Evolutionary conservation across 2,113 vertebrate genomes (phyloP).

Genomic region (Sorex araneus): DNA sequence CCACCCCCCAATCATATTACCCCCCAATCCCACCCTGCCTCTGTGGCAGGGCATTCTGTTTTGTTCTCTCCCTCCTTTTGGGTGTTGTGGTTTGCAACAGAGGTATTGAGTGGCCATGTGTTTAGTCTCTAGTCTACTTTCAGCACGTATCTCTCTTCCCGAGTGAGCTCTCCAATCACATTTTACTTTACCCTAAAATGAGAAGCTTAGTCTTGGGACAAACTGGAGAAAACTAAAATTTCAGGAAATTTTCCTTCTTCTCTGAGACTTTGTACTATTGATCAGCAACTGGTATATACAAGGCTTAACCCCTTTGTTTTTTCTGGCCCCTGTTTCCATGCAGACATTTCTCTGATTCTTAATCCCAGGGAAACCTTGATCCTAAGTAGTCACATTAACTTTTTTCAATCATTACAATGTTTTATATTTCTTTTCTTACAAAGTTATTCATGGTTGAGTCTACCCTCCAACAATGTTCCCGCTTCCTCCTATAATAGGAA

Average conservation of each 20-base stretch:
- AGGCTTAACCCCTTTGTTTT: neutral
- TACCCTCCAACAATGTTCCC: neutral
- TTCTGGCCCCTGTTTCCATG: neutral
- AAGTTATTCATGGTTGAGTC: neutral
- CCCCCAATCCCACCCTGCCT: no score
- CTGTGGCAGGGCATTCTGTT: no score
- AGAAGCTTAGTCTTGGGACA: neutral
- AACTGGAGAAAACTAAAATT: neutral
- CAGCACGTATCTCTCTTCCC: no score
- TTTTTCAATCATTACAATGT: neutral
- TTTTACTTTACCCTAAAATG: no score
- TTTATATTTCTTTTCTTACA: neutral
- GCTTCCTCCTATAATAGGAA: no score
- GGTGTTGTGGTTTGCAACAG: no score
- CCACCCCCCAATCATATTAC: no score
- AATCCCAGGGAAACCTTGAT: neutral
- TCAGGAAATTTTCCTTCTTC: neutral
- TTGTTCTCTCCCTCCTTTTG: no score
- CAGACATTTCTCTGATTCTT: neutral
- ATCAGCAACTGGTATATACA: neutral
- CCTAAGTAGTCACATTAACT: neutral
- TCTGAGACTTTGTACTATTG: neutral
- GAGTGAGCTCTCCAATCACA: no score
- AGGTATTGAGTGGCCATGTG: no score
- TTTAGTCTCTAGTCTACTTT: no score